Evolutionary conservation across 2,888 invertebrate genomes (phyloP).

Genomic region (Eilema caniola): DNA sequence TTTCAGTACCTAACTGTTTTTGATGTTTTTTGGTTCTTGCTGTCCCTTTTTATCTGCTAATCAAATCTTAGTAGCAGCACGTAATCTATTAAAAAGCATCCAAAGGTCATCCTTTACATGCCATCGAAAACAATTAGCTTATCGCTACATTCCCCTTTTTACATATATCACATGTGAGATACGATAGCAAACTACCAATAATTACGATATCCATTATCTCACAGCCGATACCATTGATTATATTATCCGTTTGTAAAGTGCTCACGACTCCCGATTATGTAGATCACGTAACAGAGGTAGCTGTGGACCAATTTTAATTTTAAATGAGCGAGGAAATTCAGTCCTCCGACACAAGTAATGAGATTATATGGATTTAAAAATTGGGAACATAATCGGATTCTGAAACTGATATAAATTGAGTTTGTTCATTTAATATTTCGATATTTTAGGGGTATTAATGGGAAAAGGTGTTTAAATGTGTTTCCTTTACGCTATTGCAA

Average conservation of each 20-base stretch:
- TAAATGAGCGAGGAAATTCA: slow-evolving; percentile 39
- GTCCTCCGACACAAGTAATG: slow-evolving; percentile 37
- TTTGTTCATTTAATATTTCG: slow-evolving; percentile 19
- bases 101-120: no score
- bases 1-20: no score
- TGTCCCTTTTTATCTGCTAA: no score
- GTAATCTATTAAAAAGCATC: no score
- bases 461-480: no score
- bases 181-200: neutral
- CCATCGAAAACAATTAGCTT: no score
- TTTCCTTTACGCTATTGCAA: no score
- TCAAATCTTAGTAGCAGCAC: no score
- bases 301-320: slow-evolving; percentile 39
- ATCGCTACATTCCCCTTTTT: no score
- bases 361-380: slow-evolving; percentile 40
- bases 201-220: neutral
- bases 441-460: neutral
- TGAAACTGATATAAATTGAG: slow-evolving; percentile 15
- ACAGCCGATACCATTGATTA: neutral
- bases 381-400: slow-evolving; percentile 27
- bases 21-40: no score
- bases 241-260: slow-evolving; percentile 8
- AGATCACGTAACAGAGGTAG: slow-evolving; percentile 30
- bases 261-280: slow-evolving; percentile 18
- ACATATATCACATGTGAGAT: neutral